Conservation (phyloP, 1,140 invertebrate species). For the Leptinotarsa defecta region DNA sequence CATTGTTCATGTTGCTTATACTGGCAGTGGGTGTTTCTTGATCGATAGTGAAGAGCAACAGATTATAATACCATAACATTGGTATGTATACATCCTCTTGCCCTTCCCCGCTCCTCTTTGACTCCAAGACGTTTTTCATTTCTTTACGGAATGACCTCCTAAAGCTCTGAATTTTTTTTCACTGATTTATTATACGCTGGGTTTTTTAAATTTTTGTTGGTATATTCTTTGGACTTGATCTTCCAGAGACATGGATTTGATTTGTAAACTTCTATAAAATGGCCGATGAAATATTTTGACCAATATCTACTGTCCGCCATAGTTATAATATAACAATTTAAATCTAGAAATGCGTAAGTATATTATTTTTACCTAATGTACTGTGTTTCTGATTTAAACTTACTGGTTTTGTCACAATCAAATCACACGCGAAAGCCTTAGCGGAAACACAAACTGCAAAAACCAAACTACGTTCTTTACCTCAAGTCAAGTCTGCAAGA, state of each 20-base stretch:
- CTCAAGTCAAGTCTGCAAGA: too few relatives aligned
- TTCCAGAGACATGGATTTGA: slow-evolving; percentile 25
- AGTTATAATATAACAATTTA: too few relatives aligned
- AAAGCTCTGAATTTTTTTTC: slow-evolving; percentile 24
- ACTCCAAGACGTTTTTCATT: slow-evolving; percentile 14
- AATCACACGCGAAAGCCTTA: too few relatives aligned
- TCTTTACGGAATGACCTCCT: slow-evolving; percentile 24
- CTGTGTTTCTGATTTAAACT: too few relatives aligned
- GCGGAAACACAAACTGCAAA: too few relatives aligned
- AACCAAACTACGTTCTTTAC: too few relatives aligned
- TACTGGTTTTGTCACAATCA: too few relatives aligned
- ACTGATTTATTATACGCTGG: background rate
- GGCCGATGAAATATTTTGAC: slow-evolving; percentile 24
- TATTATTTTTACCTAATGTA: too few relatives aligned
- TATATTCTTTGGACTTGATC: slow-evolving; percentile 26
- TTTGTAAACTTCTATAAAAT: slow-evolving; percentile 28
- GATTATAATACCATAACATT: slow-evolving; percentile 25
- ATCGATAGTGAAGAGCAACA: slow-evolving; percentile 19
- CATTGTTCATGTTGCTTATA: background rate
- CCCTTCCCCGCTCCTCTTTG: slow-evolving; percentile 13
- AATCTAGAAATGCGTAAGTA: too few relatives aligned
- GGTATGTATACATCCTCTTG: slow-evolving; percentile 22
- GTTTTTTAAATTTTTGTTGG: slow-evolving; percentile 22
- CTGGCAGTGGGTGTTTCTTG: slow-evolving; percentile 12
- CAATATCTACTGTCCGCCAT: slow-evolving; percentile 28